Base-by-base conservation (phyloP, 2,113 vertebrate species). In the Neotragus moschatus region DNA sequence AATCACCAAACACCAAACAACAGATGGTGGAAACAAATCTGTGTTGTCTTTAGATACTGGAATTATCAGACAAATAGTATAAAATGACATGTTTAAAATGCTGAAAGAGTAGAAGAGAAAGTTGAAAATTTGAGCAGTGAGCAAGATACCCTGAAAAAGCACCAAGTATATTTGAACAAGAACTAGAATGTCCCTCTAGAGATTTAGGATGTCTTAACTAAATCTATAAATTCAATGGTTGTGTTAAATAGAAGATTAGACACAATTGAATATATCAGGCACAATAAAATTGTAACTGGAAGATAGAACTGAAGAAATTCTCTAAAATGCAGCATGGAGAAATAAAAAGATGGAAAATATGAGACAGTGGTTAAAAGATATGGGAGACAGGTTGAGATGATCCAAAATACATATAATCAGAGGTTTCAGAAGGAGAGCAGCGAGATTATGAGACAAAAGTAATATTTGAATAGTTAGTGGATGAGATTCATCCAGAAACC, bases 51-150 rank as follows among this genome's bases (percentile, higher is more conserved):
- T 49, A 43, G 47, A 63, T 75, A 36, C 47, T 88, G 26, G 33
- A 77, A 63, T 88, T 66, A 86, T 81, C 43, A 60, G 47, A 66
- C 11, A 79, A 58, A 51, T 93, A 60, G 30, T 75, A 43, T 73
- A 93, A 85, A 79, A 79, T 85, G 82, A 91, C 49, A 26, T n/a
- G 23, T 82, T 92, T 88, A 77, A 84, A 95, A 88, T 84, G 47
- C 55, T 88, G n/a, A 61, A 81, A 13, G 13, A 80, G 51, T 82
- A 84, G 93, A 33, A 82, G n/a, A 96, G 66, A 66, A 90, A 23
- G 58, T 86, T 94, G 51, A 86, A 94, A 58, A 66, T 79, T 33
- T 90, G 17, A 93, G 14, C 85, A 93, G 56, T 25, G 66, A 90
- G 33, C 25, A 56, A 89, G 66, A 93, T 49, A 84, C 51, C 75